Evolutionary conservation across 2,113 vertebrate species (phyloP), one percentile per base, ranked within the genome.

Genomic region (Pedetes capensis): DNA sequence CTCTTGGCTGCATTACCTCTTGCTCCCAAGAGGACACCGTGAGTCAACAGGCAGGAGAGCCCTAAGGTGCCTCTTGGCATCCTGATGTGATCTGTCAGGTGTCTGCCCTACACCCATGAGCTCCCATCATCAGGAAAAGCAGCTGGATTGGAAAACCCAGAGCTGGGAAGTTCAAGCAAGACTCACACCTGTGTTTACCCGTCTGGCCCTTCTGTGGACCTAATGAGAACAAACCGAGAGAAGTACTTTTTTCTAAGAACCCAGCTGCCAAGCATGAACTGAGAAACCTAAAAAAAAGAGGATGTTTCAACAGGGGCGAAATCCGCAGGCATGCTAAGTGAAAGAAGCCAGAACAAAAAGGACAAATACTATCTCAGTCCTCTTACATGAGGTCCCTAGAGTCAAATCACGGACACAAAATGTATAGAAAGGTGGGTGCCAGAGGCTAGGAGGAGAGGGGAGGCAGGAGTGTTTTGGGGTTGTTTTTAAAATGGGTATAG

Each of bases 381-480:
- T 47, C 25, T 27, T 9, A 22, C 0, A 13, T 0, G 55, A 79
- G 18, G 25, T 9, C 64, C 6, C 20, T 2, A 3, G 18, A 49
- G 72, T 11, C 8, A 2, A 3, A 49, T 4, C 0, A 42, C 51
- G 75, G 61, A 44, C 9, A 2, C 23, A 49, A 55, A 53, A n/a
- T n/a, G n/a, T n/a, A n/a, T 0, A 32, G 66, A 51, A 23, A 0
- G 47, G 17, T 5, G 14, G 47, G 0, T 72, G 37, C 47, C 25
- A 9, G 86, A 55, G 68, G 6, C 29, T 1, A 4, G 34, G 59
- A n/a, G 61, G 9, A 17, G 39, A 0, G 22, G 17, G 23, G 2
- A 1, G 0, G 7, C 2, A 25, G 57, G 8, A 8, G 22, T 11
- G n/a, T n/a, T n/a, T n/a, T n/a, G n/a, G n/a, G 25, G 7, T 42